phyloP scores from a whole-genome alignment of 2,797 vertebrate species.

The Halcyon leucocephala region DNA sequence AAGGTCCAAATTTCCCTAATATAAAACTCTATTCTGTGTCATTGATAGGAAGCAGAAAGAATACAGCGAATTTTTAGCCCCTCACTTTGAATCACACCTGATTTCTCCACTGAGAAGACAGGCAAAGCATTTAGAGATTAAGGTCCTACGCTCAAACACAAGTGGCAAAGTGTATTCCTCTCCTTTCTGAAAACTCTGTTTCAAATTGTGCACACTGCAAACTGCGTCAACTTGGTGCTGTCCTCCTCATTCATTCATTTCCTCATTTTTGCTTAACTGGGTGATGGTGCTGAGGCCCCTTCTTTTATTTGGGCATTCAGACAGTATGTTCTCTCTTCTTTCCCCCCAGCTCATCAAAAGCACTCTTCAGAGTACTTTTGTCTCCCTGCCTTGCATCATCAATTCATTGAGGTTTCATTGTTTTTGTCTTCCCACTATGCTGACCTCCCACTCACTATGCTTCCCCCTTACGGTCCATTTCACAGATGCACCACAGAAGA shows the following conservation, averaged over 20 bases:
- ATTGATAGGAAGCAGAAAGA: constrained; percentile 16
- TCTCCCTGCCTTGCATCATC: constrained; percentile 4
- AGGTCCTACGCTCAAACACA: background rate
- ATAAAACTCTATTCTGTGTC: constrained; percentile 26
- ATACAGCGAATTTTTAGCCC: background rate
- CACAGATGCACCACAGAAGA: constrained; percentile 48
- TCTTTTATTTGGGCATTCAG: background rate
- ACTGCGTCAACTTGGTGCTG: background rate
- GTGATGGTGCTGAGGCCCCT: rapidly evolving
- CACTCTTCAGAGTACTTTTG: background rate
- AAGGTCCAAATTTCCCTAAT: constrained; percentile 24
- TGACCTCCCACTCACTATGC: background rate
- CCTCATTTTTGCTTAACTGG: background rate
- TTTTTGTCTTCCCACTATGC: constrained; percentile 15
- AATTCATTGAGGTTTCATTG: constrained; percentile 28
- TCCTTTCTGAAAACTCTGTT: background rate
- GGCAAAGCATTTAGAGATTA: background rate
- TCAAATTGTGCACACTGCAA: background rate
- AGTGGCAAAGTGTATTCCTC: background rate
- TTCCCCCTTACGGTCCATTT: background rate
- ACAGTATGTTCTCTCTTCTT: background rate
- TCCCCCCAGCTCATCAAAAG: background rate
- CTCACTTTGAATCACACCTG: background rate
- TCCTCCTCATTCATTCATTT: background rate
- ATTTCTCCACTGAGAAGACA: background rate